Conservation (phyloP, 2,888 invertebrate genomes). For the Dryococelus australis region DNA sequence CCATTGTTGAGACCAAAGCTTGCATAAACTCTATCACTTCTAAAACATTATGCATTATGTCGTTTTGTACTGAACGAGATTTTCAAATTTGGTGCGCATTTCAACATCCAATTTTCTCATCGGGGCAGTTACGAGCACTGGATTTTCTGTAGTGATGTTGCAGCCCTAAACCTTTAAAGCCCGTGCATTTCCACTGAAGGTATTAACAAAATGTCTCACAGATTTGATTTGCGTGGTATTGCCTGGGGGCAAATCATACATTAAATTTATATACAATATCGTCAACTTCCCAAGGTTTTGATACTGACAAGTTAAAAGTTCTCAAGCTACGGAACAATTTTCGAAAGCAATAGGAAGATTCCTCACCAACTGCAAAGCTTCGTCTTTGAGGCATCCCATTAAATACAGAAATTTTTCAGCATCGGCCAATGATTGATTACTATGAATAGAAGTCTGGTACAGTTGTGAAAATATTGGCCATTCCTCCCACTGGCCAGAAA, state of each 20-base stretch:
- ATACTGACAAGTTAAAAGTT: neutral
- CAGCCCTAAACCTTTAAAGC: neutral
- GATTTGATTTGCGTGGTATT: neutral
- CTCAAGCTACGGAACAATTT: neutral
- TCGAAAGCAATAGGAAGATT: neutral
- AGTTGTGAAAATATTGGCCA: neutral
- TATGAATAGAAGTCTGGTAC: neutral
- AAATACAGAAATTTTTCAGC: neutral
- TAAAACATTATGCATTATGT: too few relatives aligned
- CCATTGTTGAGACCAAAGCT: neutral
- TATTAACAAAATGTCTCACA: neutral
- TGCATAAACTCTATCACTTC: too few relatives aligned
- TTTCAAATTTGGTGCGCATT: neutral
- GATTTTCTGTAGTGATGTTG: neutral
- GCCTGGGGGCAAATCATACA: neutral
- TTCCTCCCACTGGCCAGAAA: neutral
- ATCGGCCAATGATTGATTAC: neutral
- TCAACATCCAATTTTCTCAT: neutral
- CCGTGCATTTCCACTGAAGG: neutral
- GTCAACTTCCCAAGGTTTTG: neutral
- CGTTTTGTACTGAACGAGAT: too few relatives aligned
- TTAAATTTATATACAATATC: neutral
- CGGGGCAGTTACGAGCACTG: neutral
- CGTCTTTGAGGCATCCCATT: neutral
- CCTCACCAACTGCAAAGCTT: neutral